Base-by-base conservation (phyloP, 2,888 invertebrate genomes). In the Drosophila prostipennis region DNA sequence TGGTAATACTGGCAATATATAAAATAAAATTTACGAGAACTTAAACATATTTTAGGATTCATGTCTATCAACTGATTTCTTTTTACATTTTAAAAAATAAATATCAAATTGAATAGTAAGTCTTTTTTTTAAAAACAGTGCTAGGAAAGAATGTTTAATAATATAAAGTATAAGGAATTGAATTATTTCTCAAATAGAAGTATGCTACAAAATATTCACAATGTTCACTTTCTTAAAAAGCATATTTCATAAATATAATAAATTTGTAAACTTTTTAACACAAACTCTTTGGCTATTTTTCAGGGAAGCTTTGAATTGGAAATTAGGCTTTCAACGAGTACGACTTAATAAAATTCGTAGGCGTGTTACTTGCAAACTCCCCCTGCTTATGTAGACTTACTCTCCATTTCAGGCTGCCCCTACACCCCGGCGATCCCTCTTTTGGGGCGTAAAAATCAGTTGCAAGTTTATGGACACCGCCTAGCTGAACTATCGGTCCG, bases 381-480 rank as follows among this genome's bases (percentile, higher is more conserved):
- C 7, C 40, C 16, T 40, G 13, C n/a, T 11, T 5, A 26, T 26
- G 26, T 26, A 14, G 16, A 16, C 3, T 34, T 32, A 59, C 40
- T 48, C 34, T 48, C 39, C 46, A 26, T 65, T 65, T 52, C 26
- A 37, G 10, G 46, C 19, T 11, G 46, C n/a, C 13, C 23, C 32
- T 34, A 6, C 40, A 1, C 26, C n/a, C 26, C 11, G 8, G 14
- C 3, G 5, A 26, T 48, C 6, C 26, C 43, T 48, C 39, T 55
- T 56, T 56, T 64, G 36, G 85, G 80, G 81, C 85, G 81, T 81
- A 72, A 87, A 85, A 81, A 87, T 81, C 77, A 85, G 85, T 79
- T 84, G 77, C 77, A 76, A 74, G 73, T 84, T 71, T 73, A 76
- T 83, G 60, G 60, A 51, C 57, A 56, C 49, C 59, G 71, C 49